Evolutionary conservation across 2,888 invertebrate genomes (phyloP).

Genomic region (Orthosia cruda): DNA sequence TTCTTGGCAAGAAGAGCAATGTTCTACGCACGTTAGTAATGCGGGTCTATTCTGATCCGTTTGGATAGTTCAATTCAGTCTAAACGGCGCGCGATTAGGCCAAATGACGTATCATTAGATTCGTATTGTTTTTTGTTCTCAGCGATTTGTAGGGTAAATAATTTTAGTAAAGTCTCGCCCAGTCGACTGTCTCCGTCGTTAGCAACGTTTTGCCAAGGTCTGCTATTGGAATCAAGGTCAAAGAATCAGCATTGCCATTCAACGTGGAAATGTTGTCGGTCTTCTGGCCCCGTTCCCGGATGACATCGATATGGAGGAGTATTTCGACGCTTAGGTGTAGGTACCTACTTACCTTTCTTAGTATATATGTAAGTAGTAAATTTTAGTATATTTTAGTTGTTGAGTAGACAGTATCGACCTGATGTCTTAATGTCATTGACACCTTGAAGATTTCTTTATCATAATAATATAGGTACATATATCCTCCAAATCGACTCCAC

Average conservation of each 20-base stretch:
- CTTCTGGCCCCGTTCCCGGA: too few species aligned
- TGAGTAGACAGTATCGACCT: too few species aligned
- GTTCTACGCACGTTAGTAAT: constrained; percentile 39
- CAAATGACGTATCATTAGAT: constrained; percentile 52
- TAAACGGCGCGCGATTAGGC: constrained; percentile 54
- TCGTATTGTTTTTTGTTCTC: constrained; percentile 55
- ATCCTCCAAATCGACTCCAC: too few species aligned
- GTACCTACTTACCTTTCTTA: too few species aligned
- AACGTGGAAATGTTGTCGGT: too few species aligned
- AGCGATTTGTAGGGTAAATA: constrained; percentile 23
- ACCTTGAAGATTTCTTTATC: too few species aligned
- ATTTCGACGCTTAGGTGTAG: too few species aligned
- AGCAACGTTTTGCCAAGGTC: neutral
- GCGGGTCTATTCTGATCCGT: constrained; percentile 39
- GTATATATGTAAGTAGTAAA: too few species aligned
- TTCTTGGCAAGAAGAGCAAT: constrained; percentile 9
- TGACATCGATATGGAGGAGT: too few species aligned
- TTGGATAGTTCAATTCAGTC: neutral
- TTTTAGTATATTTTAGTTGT: too few species aligned
- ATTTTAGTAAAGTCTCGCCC: neutral
- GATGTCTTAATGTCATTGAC: too few species aligned
- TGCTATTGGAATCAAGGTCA: neutral
- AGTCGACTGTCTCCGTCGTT: constrained; percentile 7
- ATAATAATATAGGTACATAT: too few species aligned
- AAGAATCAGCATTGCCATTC: neutral